Base-by-base conservation (phyloP, 1,140 invertebrate species). In the Calliphora vicina region DNA sequence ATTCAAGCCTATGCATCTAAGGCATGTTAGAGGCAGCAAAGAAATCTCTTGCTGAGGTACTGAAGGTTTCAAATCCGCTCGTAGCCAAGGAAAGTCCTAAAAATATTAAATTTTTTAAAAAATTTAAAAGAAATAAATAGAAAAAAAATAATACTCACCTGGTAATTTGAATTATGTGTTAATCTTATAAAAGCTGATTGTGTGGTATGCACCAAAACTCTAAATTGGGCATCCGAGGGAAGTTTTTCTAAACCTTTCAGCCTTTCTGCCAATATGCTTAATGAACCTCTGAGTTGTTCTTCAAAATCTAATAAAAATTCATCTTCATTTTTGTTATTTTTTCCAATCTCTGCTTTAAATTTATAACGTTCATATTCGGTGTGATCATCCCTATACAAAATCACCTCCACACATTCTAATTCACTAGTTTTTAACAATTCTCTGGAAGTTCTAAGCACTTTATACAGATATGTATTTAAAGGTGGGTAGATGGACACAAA, bases 71-170 rank as follows among this genome's bases (percentile, higher is more conserved):
- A 78, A 67, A 15, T n/a, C 27, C 45, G 72, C 45, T 10, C 73
- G 72, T 23, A 89, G 71, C 88, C 88, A 89, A 3, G 88, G 88
- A 74, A 89, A 89, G n/a, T 89, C 87, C 76, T 84, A 73, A 50
- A 78, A 35, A 61, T 43, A 25, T 20, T 45, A 50, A 20, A 13
- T 15, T 61, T 57, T 15, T 74, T 29, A 26, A 12, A 83, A 45
- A 67, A 67, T 10, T 81, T 57, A 57, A 23, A 26, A 9, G 13
- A 27, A 67, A 29, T 67, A 67, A 1, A 81, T 45, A 29, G 15
- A 20, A 6, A 23, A 6, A n/a, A 74, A 43, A 9, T 80, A 50
- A 23, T 45, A 17, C 10, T 35, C 74, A 85, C 85, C 57, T 90
- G 89, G 29, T 87, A 87, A n/a, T 88, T 84, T 17, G 86, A 26